Evolutionary conservation across 1,140 invertebrate genomes (phyloP), one percentile per base, ranked within the genome.

Genomic region (Aphelenchoides besseyi): DNA sequence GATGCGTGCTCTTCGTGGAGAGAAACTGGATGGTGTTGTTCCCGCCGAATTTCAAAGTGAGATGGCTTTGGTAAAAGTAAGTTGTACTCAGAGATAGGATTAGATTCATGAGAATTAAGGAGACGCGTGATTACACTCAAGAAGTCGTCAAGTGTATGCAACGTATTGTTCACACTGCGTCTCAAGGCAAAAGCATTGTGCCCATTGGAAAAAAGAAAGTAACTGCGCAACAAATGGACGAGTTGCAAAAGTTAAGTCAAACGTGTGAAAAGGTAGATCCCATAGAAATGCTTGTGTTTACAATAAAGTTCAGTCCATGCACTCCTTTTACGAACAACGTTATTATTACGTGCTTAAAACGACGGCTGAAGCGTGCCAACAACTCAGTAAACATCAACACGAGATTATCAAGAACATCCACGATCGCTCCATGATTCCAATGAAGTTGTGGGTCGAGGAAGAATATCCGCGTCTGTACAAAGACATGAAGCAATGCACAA

Each of bases 391-490:
- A 55, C 0, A 29, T 26, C 63, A 66, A 26, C 12, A 55, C 12
- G 16, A 16, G 12, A 41, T 35, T 16, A 32, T 36, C 16, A 26
- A 70, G 33, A 35, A 70, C 26, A 32, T 26, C 18, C 29, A 67
- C 12, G 69, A 70, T 3, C 69, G 52, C 8, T 54, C 32, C 26
- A 23, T 54, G 12, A 32, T 67, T 2, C 69, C 69, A 30, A 68
- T 70, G 9, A 70, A 70, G 36, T 29, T 70, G 9, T 70, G 69
- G 69, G 48, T 68, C 9, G 68, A 70, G 26, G 69, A 70, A 23
- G 69, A 70, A 18, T 67, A 67, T 33, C 57, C 61, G 28, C 69
- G 55, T 9, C 23, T 70, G 12, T 53, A 69, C 1, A 32, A 35
- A n/a, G 69, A 70, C 23, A 26, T 70, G 26, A 29, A 70, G 18